Conservation (phyloP, 2,797 vertebrate genomes). For the Sarcoramphus papa region DNA sequence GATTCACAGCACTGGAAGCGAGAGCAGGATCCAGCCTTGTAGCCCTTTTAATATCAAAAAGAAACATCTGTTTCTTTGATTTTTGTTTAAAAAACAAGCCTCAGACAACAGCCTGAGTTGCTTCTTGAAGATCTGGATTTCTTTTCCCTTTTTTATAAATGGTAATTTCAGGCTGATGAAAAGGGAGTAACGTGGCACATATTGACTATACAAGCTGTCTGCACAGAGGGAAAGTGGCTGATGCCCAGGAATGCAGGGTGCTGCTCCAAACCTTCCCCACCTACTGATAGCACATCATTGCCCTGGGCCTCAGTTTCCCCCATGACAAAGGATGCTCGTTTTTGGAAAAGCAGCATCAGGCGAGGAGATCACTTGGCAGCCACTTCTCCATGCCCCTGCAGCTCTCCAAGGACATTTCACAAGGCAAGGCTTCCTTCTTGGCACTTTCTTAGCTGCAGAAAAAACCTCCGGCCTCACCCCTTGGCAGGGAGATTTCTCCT, state of each 20-base stretch:
- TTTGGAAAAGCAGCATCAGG: neutral
- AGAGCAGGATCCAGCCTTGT: neutral
- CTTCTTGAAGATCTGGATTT: slow-evolving; percentile 18
- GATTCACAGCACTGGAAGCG: neutral
- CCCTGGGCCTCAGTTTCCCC: neutral
- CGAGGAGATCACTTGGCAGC: neutral
- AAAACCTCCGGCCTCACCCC: neutral
- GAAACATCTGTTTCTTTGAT: slow-evolving; percentile 34
- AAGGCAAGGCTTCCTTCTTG: slow-evolving; percentile 17
- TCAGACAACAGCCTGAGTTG: slow-evolving; percentile 1
- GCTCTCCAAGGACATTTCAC: neutral
- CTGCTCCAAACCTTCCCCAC: neutral
- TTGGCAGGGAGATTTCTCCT: slow-evolving; percentile 10
- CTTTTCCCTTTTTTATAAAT: neutral
- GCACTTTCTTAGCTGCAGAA: neutral
- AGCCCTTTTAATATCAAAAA: neutral
- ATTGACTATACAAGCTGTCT: neutral
- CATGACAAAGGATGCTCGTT: neutral
- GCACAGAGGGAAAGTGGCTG: neutral
- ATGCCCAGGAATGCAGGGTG: neutral
- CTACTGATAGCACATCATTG: neutral
- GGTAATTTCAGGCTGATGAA: slow-evolving; percentile 22
- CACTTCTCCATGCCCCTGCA: neutral
- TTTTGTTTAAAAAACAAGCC: neutral
- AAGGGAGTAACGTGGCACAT: neutral